phyloP scores from a whole-genome alignment of 2,888 invertebrate species.

The Hypolimnas misippus region DNA sequence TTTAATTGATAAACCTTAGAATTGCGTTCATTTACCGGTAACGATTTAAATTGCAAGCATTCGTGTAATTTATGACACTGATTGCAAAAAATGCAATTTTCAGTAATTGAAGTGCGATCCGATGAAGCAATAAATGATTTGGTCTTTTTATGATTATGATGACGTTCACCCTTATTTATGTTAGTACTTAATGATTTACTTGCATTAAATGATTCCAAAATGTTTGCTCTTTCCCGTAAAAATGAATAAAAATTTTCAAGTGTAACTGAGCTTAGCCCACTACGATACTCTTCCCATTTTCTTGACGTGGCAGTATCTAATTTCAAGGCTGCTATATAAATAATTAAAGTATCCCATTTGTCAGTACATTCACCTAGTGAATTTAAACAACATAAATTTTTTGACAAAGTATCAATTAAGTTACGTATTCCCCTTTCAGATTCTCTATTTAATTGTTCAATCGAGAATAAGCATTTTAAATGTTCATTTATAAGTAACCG shows the following conservation, averaged over 20 bases:
- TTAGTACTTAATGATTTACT: too few species aligned
- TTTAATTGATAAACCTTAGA: not conserved
- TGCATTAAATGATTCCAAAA: too few species aligned
- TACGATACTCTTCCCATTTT: not conserved
- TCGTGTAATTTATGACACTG: too few species aligned
- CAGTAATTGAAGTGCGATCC: too few species aligned
- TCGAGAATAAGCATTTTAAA: not conserved
- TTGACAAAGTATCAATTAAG: not conserved
- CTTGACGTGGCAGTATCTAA: not conserved
- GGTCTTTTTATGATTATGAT: too few species aligned
- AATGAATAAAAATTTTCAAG: not conserved
- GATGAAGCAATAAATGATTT: too few species aligned
- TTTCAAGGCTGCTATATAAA: not conserved
- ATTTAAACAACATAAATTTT: not conserved
- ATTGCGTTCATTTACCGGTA: not conserved
- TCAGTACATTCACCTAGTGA: not conserved
- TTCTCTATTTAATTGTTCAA: not conserved
- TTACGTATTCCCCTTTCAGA: not conserved
- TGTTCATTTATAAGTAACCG: not conserved
- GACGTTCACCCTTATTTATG: too few species aligned
- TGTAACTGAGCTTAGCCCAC: not conserved
- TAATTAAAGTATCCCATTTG: too few species aligned
- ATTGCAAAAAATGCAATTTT: too few species aligned
- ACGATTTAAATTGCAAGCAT: not conserved
- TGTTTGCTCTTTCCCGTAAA: not conserved